Percentiles rank a stretch among this genome's conserved stretches.
These are phyloP conservation scores for Tipula helvola DNA, from an alignment of 2,888 invertebrate species.

Conservation along the genomic window DNA sequence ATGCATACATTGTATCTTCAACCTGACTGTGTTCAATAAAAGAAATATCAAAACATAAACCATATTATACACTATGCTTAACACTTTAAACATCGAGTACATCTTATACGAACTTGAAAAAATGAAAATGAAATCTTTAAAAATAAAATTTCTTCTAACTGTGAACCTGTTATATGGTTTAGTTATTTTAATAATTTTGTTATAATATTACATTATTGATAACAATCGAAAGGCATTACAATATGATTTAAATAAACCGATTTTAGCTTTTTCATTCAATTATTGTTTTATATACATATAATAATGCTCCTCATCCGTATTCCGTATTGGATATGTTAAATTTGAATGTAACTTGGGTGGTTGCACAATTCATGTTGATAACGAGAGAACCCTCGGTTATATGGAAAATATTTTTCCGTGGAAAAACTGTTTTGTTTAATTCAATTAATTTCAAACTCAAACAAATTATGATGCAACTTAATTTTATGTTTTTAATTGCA, in stretches of 20 bases:
- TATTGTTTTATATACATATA: background rate
- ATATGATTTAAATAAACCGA: background rate
- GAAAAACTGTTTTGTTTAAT: background rate
- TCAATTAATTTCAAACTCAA: background rate
- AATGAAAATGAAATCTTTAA: background rate
- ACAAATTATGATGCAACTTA: background rate
- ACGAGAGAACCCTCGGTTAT: background rate
- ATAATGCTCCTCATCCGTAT: background rate
- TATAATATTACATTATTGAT: background rate
- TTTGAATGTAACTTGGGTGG: background rate
- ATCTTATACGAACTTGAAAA: background rate
- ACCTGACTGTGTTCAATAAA: background rate
- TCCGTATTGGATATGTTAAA: background rate
- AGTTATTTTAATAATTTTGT: background rate
- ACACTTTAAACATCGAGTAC: background rate
- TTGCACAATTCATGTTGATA: background rate
- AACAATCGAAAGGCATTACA: background rate
- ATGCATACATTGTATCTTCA: background rate
- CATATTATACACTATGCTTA: background rate
- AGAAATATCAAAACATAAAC: background rate
- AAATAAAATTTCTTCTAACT: background rate
- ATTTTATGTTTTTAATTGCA: background rate
- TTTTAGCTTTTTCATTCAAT: background rate
- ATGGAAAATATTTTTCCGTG: background rate
- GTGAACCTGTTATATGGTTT: conserved; percentile 4